phyloP scores from a whole-genome alignment of 2,113 vertebrate species.

The Dermatemys mawii region DNA sequence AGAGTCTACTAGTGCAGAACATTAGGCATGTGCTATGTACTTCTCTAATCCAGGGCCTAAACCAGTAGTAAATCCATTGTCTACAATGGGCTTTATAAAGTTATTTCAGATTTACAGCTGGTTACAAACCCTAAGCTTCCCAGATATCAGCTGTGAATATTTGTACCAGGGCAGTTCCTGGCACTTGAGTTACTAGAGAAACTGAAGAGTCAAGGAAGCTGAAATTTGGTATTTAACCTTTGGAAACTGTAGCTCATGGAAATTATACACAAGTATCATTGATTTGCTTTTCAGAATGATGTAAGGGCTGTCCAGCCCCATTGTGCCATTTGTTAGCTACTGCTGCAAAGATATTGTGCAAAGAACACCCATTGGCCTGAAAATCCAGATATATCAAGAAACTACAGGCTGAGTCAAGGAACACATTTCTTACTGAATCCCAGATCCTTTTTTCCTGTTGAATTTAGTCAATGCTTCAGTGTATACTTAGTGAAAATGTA shows the following conservation, averaged over 20 bases:
- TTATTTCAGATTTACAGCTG: background rate
- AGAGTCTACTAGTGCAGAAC: accelerated
- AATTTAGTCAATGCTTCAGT: background rate
- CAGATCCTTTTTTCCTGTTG: background rate
- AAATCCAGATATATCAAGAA: background rate
- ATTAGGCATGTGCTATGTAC: accelerated
- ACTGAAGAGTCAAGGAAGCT: accelerated
- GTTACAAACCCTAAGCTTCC: background rate
- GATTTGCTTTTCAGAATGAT: background rate
- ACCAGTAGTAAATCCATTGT: background rate
- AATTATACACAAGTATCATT: background rate
- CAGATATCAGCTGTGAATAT: background rate
- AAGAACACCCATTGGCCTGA: background rate
- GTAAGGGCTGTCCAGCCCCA: background rate
- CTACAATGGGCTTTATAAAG: background rate
- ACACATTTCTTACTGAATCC: background rate
- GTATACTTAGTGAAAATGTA: background rate
- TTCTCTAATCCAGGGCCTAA: background rate
- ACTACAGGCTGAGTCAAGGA: background rate
- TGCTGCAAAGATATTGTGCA: background rate
- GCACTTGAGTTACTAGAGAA: background rate
- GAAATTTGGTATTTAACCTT: background rate
- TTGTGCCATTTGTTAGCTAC: background rate
- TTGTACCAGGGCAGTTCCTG: accelerated
- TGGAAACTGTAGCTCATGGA: background rate